A percentile compares a stretch with the other conserved stretches of the same genome.
Evolutionary conservation across 2,888 invertebrate genomes (phyloP).

Genomic region (Stegophylla sp.): DNA sequence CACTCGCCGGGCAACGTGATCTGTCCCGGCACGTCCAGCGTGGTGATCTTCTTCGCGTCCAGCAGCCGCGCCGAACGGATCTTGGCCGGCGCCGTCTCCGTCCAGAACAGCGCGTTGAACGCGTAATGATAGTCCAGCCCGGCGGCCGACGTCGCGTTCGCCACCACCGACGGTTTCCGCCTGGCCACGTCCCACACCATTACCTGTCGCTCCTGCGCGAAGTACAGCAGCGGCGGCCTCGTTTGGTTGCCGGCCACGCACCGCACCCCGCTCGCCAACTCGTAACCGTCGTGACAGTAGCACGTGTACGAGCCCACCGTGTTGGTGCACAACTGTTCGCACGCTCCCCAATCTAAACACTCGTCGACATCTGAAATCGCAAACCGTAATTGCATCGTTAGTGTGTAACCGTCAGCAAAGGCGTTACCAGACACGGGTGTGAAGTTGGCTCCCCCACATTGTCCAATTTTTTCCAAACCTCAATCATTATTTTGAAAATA

Average conservation of each 20-base stretch:
- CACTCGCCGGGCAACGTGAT: slow-evolving; percentile 79
- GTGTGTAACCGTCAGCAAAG: too few species aligned
- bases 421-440: too few species aligned
- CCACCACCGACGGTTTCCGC: slow-evolving; percentile 70
- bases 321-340: slow-evolving; percentile 93
- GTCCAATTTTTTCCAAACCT: too few species aligned
- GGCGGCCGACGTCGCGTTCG: slow-evolving; percentile 83
- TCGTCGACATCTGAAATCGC: slow-evolving; percentile 87
- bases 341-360: slow-evolving; percentile 89
- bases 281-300: slow-evolving; percentile 81
- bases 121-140: slow-evolving; percentile 85
- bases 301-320: slow-evolving; percentile 82
- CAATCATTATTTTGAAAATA: too few species aligned
- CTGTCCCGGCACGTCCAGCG: slow-evolving; percentile 26
- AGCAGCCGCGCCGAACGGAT: slow-evolving; percentile 65
- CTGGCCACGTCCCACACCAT: slow-evolving; percentile 69
- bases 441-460: too few species aligned
- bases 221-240: slow-evolving; percentile 63
- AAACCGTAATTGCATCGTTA: too few species aligned
- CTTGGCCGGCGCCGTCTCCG: slow-evolving; percentile 85
- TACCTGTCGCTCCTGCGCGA: slow-evolving; percentile 65
- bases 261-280: slow-evolving; percentile 70
- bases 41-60: slow-evolving; percentile 36
- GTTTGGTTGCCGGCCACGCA: slow-evolving; percentile 72
- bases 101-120: slow-evolving; percentile 83